These are phyloP conservation scores for Arrhamphus sclerolepis DNA, from an alignment of 2,797 vertebrate genomes.

Conservation along the genomic window DNA sequence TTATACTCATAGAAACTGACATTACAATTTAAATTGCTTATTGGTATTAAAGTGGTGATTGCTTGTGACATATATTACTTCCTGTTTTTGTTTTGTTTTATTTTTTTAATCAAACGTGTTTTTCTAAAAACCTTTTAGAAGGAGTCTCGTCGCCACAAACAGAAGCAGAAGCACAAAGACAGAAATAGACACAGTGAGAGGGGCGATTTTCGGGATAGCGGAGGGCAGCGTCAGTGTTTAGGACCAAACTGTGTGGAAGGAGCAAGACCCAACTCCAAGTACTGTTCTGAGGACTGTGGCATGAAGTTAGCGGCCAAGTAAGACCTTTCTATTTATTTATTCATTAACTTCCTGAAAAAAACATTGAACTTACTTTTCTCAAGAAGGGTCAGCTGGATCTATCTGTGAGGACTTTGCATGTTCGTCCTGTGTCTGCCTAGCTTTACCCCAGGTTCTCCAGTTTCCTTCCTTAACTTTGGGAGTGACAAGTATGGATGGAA, in stretches of 20 bases:
- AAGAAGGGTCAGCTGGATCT: too few relatives aligned
- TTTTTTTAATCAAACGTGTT: too few relatives aligned
- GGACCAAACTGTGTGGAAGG: slow-evolving; percentile 88
- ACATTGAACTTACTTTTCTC: not conserved
- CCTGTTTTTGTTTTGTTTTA: too few relatives aligned
- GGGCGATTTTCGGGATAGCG: slow-evolving; percentile 80
- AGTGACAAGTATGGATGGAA: too few relatives aligned
- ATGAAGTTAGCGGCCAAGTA: slow-evolving; percentile 95
- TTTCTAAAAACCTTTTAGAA: slow-evolving; percentile 73
- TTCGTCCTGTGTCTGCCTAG: too few relatives aligned
- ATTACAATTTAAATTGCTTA: not conserved
- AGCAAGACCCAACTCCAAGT: slow-evolving; percentile 86
- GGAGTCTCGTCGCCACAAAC: slow-evolving; percentile 90
- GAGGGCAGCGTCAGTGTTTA: slow-evolving; percentile 87
- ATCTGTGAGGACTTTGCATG: too few relatives aligned
- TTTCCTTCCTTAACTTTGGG: too few relatives aligned
- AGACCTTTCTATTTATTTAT: slow-evolving; percentile 17
- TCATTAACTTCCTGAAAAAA: not conserved
- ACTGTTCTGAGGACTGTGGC: slow-evolving; percentile 94
- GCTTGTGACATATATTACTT: not conserved
- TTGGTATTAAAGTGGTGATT: not conserved
- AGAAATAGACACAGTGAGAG: slow-evolving; percentile 85
- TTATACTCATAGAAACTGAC: not conserved
- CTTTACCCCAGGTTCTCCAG: too few relatives aligned
- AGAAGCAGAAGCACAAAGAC: slow-evolving; percentile 92